phyloP scores from a whole-genome alignment of 2,888 invertebrate species.

The Drosophila mercatorum region DNA sequence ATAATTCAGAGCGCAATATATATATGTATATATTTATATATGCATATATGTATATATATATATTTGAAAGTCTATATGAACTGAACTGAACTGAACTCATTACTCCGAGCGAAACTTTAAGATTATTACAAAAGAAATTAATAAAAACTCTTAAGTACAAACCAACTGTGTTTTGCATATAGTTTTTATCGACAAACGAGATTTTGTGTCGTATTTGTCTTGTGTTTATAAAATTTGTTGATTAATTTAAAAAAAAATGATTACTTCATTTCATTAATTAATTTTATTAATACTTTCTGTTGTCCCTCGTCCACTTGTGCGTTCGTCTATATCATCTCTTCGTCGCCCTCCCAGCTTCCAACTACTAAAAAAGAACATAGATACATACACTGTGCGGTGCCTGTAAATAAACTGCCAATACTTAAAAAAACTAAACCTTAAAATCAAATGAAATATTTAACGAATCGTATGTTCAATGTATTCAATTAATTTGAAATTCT shows the following conservation, averaged over 20 bases:
- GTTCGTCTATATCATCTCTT: slow-evolving; percentile 51
- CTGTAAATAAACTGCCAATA: slow-evolving; percentile 82
- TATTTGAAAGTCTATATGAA: neutral
- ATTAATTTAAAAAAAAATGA: slow-evolving; percentile 19
- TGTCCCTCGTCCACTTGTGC: slow-evolving; percentile 42
- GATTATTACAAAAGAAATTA: slow-evolving; percentile 55
- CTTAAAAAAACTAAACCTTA: slow-evolving; percentile 45
- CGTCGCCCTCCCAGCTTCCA: slow-evolving; percentile 52
- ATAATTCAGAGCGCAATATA: slow-evolving; percentile 41
- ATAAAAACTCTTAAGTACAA: slow-evolving; percentile 53
- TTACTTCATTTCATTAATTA: slow-evolving; percentile 14
- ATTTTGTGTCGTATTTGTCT: slow-evolving; percentile 11
- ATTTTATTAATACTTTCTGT: slow-evolving; percentile 39
- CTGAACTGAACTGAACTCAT: slow-evolving; percentile 30
- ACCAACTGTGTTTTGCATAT: slow-evolving; percentile 58
- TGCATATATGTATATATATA: slow-evolving; percentile 1
- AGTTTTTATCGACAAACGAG: slow-evolving; percentile 19
- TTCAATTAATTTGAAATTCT: slow-evolving; percentile 17
- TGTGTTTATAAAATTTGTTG: slow-evolving; percentile 11
- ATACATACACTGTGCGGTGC: slow-evolving; percentile 82
- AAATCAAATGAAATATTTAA: slow-evolving; percentile 83
- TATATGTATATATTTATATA: slow-evolving; percentile 43
- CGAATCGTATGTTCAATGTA: slow-evolving; percentile 71
- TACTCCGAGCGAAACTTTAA: slow-evolving; percentile 22
- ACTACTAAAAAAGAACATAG: slow-evolving; percentile 73